phyloP scores from a whole-genome alignment of 2,888 invertebrate species.

The Mactromeris polynyma region DNA sequence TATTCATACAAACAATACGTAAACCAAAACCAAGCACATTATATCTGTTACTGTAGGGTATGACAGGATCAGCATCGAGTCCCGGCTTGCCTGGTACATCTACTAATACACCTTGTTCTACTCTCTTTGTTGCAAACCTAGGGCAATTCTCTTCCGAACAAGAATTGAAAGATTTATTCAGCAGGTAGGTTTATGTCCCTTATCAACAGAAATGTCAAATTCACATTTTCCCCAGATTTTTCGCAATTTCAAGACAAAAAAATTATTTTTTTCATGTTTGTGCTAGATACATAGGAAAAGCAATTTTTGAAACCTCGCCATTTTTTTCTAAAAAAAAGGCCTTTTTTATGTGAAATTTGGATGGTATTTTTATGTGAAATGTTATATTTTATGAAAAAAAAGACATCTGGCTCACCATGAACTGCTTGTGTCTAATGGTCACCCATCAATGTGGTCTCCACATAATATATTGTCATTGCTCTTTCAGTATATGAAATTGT shows the following conservation, averaged over 20 bases:
- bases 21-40: slow-evolving; percentile 23
- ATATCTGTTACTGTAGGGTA: slow-evolving; percentile 50
- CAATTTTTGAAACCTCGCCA: neutral
- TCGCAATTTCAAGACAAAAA: neutral
- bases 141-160: slow-evolving; percentile 99
- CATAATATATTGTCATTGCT: too few relatives aligned
- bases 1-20: neutral
- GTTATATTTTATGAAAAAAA: too few relatives aligned
- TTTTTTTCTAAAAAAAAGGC: too few relatives aligned
- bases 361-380: too few relatives aligned
- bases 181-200: slow-evolving; percentile 90
- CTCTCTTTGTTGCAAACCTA: slow-evolving; percentile 99
- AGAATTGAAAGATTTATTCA: slow-evolving; percentile 99
- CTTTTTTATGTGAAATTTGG: too few relatives aligned
- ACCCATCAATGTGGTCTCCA: too few relatives aligned
- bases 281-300: slow-evolving; percentile 38
- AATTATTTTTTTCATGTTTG: neutral
- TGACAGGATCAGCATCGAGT: slow-evolving; percentile 63
- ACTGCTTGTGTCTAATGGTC: too few relatives aligned
- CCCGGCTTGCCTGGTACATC: slow-evolving; percentile 88
- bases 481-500: too few relatives aligned
- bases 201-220: neutral
- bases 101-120: slow-evolving; percentile 94
- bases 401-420: too few relatives aligned
- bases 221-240: slow-evolving; percentile 18